phyloP scores from a whole-genome alignment of 2,113 vertebrate genomes.

The Tragulus kanchil region DNA sequence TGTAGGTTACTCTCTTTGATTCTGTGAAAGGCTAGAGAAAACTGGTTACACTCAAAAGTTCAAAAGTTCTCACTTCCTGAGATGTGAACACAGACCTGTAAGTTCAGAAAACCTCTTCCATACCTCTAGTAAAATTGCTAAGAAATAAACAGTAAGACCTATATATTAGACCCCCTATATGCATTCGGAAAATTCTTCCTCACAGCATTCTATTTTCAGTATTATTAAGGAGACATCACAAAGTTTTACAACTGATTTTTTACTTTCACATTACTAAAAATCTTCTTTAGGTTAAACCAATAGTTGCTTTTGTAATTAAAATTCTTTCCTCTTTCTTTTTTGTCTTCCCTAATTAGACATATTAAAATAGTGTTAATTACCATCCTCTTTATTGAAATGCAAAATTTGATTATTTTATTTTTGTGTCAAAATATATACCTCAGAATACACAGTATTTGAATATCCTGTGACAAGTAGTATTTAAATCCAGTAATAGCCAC shows the following conservation, averaged over 20 bases:
- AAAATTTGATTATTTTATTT: slow-evolving; percentile 12
- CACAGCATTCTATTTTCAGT: not conserved
- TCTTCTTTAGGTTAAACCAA: not conserved
- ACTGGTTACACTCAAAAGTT: not conserved
- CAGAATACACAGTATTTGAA: slow-evolving; percentile 1
- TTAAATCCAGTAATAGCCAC: not conserved
- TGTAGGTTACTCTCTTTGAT: not conserved
- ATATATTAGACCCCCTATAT: not conserved
- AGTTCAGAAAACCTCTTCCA: not conserved
- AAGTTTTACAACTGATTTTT: slow-evolving; percentile 43
- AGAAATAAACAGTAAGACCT: not conserved
- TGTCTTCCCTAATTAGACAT: not conserved
- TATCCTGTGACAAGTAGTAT: not conserved
- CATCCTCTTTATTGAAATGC: not conserved
- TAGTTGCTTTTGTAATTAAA: slow-evolving; percentile 31
- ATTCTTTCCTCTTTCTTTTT: not conserved
- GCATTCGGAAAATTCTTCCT: slow-evolving; percentile 42
- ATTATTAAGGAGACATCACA: not conserved
- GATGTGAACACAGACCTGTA: not conserved
- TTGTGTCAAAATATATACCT: not conserved
- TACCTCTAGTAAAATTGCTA: not conserved
- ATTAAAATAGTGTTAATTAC: slow-evolving; percentile 30
- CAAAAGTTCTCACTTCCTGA: not conserved
- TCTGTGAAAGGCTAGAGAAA: not conserved
- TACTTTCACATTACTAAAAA: not conserved